Evolutionary conservation across 2,113 vertebrate species (phyloP), one percentile per base, ranked within the genome.

Genomic region (Lepus europaeus): DNA sequence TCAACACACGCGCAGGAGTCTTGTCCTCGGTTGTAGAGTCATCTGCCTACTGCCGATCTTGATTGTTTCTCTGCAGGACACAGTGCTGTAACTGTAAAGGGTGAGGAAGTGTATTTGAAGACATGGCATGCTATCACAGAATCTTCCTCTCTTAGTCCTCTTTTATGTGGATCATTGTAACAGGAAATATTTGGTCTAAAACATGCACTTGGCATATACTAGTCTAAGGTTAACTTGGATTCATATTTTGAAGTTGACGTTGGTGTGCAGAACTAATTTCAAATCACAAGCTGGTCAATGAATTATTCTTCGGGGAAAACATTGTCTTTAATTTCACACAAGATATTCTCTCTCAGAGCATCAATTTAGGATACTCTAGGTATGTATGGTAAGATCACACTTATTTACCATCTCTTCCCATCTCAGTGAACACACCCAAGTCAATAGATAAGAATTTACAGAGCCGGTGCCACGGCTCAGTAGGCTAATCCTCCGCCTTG

Each of bases 221-320:
- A 86, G 53, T 84, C 33, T 77, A 72, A 83, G 22, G 53, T 70
- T 91, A 79, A 78, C 36, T 61, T 64, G 33, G 17, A 25, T 64
- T 82, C 29, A 33, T 13, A 74, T 74, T 94, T 3, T 13, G 78
- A 93, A 33, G 13, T 63, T 85, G 12, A 86, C 89, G 22, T 11
- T 59, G 33, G 33, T 49, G 64, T 53, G 23, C 61, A 77, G 70
- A 91, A 90, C 88, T 88, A 80, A 88, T 70, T 87, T 76, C 76
- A 92, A 95, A 87, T 73, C 27, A 64, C 36, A 91, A 95, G 23
- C 31, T 85, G 78, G 86, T 83, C 16, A 84, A 82, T 33, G 56
- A 78, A 45, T 93, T 87, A 45, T 79, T 84, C 36, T 83, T 90
- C 64, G 23, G 73, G 69, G 51, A 88, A 91, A 90, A 78, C 20